These are phyloP conservation scores for Lamproptera curius DNA, from an alignment of 2,888 invertebrate species.

Conservation along the genomic window DNA sequence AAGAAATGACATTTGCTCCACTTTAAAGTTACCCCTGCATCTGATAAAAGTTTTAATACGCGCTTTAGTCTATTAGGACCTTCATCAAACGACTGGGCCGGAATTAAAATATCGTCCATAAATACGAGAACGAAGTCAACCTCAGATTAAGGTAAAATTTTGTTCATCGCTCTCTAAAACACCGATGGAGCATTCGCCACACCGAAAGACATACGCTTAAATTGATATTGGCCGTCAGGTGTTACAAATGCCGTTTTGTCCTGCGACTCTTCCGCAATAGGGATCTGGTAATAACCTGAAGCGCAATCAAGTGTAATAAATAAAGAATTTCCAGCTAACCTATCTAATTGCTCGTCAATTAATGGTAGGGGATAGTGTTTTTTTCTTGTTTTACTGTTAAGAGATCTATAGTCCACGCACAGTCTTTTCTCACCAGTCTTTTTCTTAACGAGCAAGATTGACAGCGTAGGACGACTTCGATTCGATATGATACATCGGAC, in stretches of 20 bases:
- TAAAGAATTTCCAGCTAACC: constrained; percentile 16
- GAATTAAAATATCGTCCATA: constrained; percentile 26
- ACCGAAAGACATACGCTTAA: constrained; percentile 45
- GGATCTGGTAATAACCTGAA: constrained; percentile 28
- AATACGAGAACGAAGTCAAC: constrained; percentile 10
- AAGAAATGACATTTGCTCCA: constrained; percentile 22
- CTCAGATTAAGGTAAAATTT: neutral
- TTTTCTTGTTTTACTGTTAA: constrained; percentile 25
- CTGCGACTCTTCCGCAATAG: constrained; percentile 34
- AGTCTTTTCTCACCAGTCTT: constrained; percentile 25
- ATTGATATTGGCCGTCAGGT: constrained; percentile 44
- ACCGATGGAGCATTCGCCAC: constrained; percentile 43
- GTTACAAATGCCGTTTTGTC: constrained; percentile 45
- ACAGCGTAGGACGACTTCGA: too few relatives aligned
- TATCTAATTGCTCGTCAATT: constrained; percentile 27
- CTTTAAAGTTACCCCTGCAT: constrained; percentile 16
- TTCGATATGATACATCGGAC: too few relatives aligned
- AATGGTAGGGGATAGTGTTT: constrained; percentile 29
- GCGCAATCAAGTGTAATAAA: constrained; percentile 25
- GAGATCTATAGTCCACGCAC: constrained; percentile 28
- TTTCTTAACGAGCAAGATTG: constrained; percentile 29
- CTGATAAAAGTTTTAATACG: constrained; percentile 10
- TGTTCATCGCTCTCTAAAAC: constrained; percentile 33
- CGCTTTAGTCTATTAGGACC: constrained; percentile 13
- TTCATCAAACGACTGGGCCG: constrained; percentile 18